Evolutionary conservation across 2,888 invertebrate species (phyloP), one percentile per base, ranked within the genome.

Genomic region (Agrotis exclamationis): DNA sequence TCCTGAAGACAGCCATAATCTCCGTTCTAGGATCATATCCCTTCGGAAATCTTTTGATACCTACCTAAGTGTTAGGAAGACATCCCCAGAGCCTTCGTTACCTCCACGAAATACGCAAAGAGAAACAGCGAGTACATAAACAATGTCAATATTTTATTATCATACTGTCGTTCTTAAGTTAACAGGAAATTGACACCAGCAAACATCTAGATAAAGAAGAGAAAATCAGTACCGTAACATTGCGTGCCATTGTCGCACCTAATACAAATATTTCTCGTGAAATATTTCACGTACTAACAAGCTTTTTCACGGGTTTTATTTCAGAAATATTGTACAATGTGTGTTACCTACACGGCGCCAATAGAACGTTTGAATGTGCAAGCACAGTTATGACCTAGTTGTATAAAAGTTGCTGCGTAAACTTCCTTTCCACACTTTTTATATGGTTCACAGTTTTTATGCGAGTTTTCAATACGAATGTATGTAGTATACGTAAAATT

Each of bases 1-100:
- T 81, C 65, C 63, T 63, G 71, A 28, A 81, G 79, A 80, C 81
- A 83, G 64, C 70, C 74, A 76, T 88, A 87, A 88, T 88, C 87
- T 87, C 80, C 66, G 69, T 67, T 60, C 59, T 73, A 77, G 57
- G 54, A 79, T 79, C 71, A 75, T 82, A 87, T 87, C 87, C 86
- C 85, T 83, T 82, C 78, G 87, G 88, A 87, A 85, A 89, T 88
- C 86, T 87, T 88, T 90, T 88, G 82, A 87, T 86, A 85, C 82
- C 85, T 86, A 85, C 82, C 85, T 87, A 74, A 82, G 84, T 79
- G 84, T 85, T 85, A 83, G 73, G 74, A 71, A 71, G 66, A 85
- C 87, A 86, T 86, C 90, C 88, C 88, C 63, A 62, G 84, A 79
- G 89, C 79, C 83, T 85, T 86, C 70, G 87, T 87, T 90, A 87